Evolutionary conservation across 2,888 invertebrate genomes (phyloP), one percentile per base, ranked within the genome.

Genomic region (Clusia tigrina): DNA sequence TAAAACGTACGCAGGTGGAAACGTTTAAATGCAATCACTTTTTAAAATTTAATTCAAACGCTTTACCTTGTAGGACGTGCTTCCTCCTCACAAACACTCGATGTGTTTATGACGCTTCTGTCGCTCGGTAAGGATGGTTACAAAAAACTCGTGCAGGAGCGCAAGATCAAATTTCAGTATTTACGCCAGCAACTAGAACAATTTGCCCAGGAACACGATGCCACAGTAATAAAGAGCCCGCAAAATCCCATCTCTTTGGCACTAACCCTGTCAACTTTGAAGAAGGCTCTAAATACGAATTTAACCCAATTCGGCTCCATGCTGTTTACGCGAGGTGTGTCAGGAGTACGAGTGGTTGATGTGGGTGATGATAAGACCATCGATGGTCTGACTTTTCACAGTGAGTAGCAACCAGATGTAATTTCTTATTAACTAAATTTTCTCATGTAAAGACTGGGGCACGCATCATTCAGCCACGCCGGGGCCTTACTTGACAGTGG

Each of bases 21-120:
- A 38, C 15, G 17, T 10, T 38, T 23, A 23, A 22, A 25, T 22
- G 37, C 22, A 2, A 12, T 9, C 1, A 51, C 10, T 6, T 23
- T 54, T 42, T 1, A 9, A n/a, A n/a, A 22, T 52, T 32, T 38
- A 9, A 12, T 32, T 32, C 17, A 56, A 20, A 52, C 23, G 5
- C 23, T 54, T 25, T 20, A n/a, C 1, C n/a, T n/a, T n/a, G 0
- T 25, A 77, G 91, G 92, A 32, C 85, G 93, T 66, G 93, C 91
- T 2, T 91, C 91, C 24, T 87, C 87, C 9, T 88, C 89, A 59
- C 91, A 91, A 60, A 86, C 89, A 0, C 83, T 91, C 69, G 93
- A 93, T 81, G 86, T 92, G 6, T 88, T 93, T 75, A 91, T 93
- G 77, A 93, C 93, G 1, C 80, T 93, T 15, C 81, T 93, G 46